Base-by-base conservation (phyloP, 2,113 vertebrate species). In the Halcyon malimbica region DNA sequence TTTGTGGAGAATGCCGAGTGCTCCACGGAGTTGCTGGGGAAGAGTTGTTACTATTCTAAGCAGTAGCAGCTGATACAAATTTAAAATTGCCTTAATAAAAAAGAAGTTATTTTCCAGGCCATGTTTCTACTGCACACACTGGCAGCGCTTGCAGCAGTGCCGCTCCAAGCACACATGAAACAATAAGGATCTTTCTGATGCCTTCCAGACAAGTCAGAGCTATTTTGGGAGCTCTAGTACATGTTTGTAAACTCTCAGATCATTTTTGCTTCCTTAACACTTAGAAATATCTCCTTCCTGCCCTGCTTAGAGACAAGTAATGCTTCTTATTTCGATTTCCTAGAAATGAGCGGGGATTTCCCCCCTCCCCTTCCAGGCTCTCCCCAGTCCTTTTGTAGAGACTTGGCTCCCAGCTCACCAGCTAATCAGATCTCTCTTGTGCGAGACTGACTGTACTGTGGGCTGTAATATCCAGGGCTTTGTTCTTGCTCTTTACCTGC, bases 41-140 rank as follows among this genome's bases (percentile, higher is more conserved):
- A 82, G 65, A 73, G 70, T 41, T 90, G 51, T 83, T 89, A 54
- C 95, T 94, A 85, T 96, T 89, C 91, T 85, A 73, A 92, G 87
- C 86, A 82, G 74, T 59, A 84, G 91, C 94, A 96, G 81, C 95
- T 94, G 94, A 96, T 84, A 93, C 13, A 89, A 79, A 96, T 96
- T 89, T 95, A 15, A 93, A 95, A 79, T 69, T 73, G 79, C 42
- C 71, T 87, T 90, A 81, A 88, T 57, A 18, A 59, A 70, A 67
- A 3, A 51, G 16, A 31, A 93, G 74, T 84, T 94, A 16, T 95
- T 93, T 97, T 94, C 90, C 92, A 91, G 77, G 60, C 87, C 26
- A 0, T 54, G 44, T 87, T 94, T 91, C 89, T 84, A 17, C 67
- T 63, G 83, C 81, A 59, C 74, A 65, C 81, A 54, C 74, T 84